phyloP scores from a whole-genome alignment of 2,888 invertebrate species.

The Ametastegia equiseti region DNA sequence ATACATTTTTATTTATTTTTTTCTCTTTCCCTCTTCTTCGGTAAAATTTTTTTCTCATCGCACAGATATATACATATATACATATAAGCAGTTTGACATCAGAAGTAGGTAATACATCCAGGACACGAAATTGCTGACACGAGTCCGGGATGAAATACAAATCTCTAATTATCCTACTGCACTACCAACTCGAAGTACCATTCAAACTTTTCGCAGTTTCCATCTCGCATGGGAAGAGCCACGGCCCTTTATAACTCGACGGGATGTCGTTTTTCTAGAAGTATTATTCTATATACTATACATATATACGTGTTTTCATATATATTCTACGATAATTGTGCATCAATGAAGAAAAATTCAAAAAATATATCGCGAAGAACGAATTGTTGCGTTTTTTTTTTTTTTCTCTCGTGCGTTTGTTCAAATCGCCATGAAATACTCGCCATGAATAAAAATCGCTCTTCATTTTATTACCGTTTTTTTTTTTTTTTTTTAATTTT shows the following conservation, averaged over 20 bases:
- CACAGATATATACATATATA: background rate
- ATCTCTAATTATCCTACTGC: slow-evolving; percentile 31
- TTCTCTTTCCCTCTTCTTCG: background rate
- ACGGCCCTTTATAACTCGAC: slow-evolving; percentile 1
- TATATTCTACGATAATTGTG: too few relatives aligned
- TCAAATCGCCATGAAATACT: too few relatives aligned
- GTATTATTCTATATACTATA: too few relatives aligned
- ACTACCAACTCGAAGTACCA: slow-evolving; percentile 9
- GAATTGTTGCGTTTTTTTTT: too few relatives aligned
- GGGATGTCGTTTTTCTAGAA: background rate
- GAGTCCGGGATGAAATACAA: slow-evolving; percentile 12
- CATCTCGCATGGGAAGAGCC: background rate
- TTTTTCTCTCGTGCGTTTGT: too few relatives aligned
- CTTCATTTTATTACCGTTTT: too few relatives aligned
- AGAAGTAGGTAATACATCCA: background rate
- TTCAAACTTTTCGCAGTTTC: slow-evolving; percentile 26
- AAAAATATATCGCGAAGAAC: too few relatives aligned
- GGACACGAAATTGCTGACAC: slow-evolving; percentile 9
- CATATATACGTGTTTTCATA: too few relatives aligned
- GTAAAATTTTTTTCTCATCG: background rate
- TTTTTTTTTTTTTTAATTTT: too few relatives aligned
- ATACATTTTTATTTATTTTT: background rate
- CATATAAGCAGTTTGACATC: background rate
- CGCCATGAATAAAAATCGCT: too few relatives aligned
- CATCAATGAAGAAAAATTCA: too few relatives aligned